phyloP scores from a whole-genome alignment of 2,113 vertebrate species.

The Corythaeola cristata region DNA sequence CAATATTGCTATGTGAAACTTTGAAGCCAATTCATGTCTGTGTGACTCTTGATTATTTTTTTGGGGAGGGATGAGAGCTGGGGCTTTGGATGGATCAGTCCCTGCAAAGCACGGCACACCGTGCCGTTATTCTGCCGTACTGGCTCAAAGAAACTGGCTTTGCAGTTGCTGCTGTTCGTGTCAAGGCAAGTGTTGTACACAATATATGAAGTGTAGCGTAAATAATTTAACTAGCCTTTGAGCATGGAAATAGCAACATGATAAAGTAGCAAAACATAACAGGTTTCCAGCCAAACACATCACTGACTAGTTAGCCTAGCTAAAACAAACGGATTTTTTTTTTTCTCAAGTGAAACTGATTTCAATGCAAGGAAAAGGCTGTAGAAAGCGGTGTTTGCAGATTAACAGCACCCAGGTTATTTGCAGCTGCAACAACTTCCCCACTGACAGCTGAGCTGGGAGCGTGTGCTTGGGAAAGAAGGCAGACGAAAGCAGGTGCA shows the following conservation, averaged over 20 bases:
- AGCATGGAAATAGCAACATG: constrained; percentile 53
- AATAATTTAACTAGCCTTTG: constrained; percentile 67
- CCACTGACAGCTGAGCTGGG: background rate
- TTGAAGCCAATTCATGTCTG: background rate
- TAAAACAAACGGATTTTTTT: background rate
- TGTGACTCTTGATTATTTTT: background rate
- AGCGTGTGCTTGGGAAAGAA: background rate
- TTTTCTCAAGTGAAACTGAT: background rate
- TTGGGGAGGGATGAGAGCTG: background rate
- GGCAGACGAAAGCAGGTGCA: background rate
- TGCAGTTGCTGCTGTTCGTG: constrained; percentile 8
- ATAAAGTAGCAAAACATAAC: constrained; percentile 54
- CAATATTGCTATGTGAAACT: background rate
- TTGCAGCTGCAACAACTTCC: background rate
- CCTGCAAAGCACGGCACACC: background rate
- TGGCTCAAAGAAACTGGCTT: background rate
- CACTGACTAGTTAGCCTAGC: constrained; percentile 10
- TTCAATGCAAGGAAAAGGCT: background rate
- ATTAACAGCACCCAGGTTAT: background rate
- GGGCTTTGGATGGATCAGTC: background rate
- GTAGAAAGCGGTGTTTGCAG: background rate
- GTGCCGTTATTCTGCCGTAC: background rate
- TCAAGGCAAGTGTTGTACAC: constrained; percentile 59
- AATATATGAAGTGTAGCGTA: constrained; percentile 56
- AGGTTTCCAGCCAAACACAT: constrained; percentile 43